Evolutionary conservation across 2,113 vertebrate species (phyloP).

Genomic region (Lycaon pictus): DNA sequence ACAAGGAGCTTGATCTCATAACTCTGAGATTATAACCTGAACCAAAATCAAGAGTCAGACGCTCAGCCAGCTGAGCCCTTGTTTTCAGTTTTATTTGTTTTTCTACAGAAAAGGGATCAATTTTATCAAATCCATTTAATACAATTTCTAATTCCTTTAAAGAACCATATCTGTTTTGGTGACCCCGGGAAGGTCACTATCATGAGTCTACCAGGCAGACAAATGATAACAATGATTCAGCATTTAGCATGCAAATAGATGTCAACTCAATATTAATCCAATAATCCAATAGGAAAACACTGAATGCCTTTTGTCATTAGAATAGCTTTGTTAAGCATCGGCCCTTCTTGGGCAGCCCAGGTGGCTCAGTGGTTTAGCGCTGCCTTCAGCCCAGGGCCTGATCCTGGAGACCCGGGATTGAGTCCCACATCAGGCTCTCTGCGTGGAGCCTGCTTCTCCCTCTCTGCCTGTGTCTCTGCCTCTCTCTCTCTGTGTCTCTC

Average conservation of each 20-base stretch:
- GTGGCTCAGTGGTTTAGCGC: too few species aligned
- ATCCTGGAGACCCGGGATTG: too few species aligned
- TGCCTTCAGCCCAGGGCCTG: too few species aligned
- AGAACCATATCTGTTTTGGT: background rate
- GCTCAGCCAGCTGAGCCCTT: background rate
- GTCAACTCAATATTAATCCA: background rate
- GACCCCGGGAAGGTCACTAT: background rate
- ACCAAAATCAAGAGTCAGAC: background rate
- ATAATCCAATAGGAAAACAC: background rate
- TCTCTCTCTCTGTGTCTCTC: too few species aligned
- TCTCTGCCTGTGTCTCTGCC: too few species aligned
- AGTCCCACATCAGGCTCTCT: too few species aligned
- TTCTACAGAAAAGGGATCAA: background rate
- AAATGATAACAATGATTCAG: constrained; percentile 19
- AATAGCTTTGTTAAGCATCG: constrained; percentile 17
- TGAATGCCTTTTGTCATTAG: background rate
- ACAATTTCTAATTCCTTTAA: constrained; percentile 13
- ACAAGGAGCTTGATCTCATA: background rate
- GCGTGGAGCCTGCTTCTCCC: too few species aligned
- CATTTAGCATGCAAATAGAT: constrained; percentile 8
- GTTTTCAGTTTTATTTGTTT: background rate
- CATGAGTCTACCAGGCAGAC: background rate
- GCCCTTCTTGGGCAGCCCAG: background rate
- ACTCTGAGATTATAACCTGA: background rate
- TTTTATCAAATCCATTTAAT: constrained; percentile 24